These are phyloP conservation scores for Ligdia adustata DNA, from an alignment of 2,888 invertebrate species.

Conservation along the genomic window DNA sequence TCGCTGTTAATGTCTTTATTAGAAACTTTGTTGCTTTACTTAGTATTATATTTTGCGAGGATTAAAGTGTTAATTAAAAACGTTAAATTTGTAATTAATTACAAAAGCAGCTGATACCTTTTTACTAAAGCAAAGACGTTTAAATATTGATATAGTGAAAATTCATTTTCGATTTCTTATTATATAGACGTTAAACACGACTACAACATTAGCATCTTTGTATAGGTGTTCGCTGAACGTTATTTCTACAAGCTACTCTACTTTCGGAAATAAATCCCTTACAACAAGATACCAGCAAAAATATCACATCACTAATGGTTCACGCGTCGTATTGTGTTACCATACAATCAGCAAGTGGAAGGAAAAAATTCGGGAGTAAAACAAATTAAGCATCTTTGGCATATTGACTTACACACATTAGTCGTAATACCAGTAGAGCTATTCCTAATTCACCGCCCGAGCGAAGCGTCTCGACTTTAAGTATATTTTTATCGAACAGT, in stretches of 20 bases:
- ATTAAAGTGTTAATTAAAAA: conserved; percentile 10
- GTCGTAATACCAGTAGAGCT: not conserved
- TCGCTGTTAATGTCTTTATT: conserved; percentile 24
- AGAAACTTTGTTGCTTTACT: conserved; percentile 21
- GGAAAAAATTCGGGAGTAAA: conserved; percentile 53
- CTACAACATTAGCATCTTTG: too few species aligned
- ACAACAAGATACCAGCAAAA: conserved; percentile 1
- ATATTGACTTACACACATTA: conserved; percentile 59
- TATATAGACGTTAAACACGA: too few species aligned
- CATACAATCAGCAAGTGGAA: conserved; percentile 65
- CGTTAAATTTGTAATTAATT: too few species aligned
- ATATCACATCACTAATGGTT: conserved; percentile 32
- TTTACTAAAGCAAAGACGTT: too few species aligned
- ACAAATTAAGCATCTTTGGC: conserved; percentile 58
- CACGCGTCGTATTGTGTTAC: conserved; percentile 58
- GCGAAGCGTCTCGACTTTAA: too few species aligned
- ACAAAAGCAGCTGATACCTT: too few species aligned
- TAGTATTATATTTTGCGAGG: not conserved
- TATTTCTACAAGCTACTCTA: too few species aligned
- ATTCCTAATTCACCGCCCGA: too few species aligned
- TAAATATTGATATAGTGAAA: too few species aligned
- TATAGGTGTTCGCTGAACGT: too few species aligned
- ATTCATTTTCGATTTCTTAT: too few species aligned
- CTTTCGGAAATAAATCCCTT: not conserved
- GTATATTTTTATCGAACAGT: too few species aligned